Evolutionary conservation across 2,888 invertebrate species (phyloP).

Genomic region (Drosophila antonietae): DNA sequence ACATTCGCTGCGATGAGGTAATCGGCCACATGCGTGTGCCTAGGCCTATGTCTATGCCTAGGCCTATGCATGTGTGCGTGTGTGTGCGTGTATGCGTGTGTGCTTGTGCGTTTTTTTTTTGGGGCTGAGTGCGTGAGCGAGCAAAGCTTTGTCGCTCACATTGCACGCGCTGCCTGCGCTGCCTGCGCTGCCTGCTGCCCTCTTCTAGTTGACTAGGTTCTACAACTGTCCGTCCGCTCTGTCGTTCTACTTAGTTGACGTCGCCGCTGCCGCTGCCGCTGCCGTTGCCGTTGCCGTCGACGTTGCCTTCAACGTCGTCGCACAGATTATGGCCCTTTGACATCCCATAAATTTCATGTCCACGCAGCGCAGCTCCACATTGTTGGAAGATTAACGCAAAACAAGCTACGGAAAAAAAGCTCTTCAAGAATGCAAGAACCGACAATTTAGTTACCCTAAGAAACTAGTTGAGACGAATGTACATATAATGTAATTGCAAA

Average conservation of each 20-base stretch:
- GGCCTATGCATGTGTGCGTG: conserved; percentile 19
- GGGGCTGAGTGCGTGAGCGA: conserved; percentile 57
- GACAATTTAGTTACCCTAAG: conserved; percentile 30
- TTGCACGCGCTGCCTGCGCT: conserved; percentile 66
- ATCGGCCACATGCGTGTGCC: conserved; percentile 63
- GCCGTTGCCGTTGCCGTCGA: conserved; percentile 8
- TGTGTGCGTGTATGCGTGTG: conserved; percentile 19
- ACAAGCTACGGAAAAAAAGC: conserved; percentile 25
- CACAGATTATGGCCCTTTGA: conserved; percentile 79
- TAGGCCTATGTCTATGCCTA: conserved; percentile 18
- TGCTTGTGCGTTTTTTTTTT: conserved; percentile 16
- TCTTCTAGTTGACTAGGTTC: conserved; percentile 38
- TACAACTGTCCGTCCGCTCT: conserved; percentile 18
- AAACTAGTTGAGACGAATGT: not conserved
- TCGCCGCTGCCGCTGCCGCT: conserved; percentile 14
- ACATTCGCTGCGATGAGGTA: conserved; percentile 76
- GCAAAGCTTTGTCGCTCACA: conserved; percentile 62
- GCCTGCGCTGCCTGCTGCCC: conserved; percentile 27
- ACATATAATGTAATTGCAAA: not conserved
- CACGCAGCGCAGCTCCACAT: conserved; percentile 58
- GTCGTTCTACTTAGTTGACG: conserved; percentile 1
- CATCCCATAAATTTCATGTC: conserved; percentile 78
- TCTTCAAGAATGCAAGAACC: conserved; percentile 9
- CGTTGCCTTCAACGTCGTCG: conserved; percentile 34
- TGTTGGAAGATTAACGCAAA: conserved; percentile 50